Base-by-base conservation (phyloP, 2,797 vertebrate species). In the Eidolon dupreanum region DNA sequence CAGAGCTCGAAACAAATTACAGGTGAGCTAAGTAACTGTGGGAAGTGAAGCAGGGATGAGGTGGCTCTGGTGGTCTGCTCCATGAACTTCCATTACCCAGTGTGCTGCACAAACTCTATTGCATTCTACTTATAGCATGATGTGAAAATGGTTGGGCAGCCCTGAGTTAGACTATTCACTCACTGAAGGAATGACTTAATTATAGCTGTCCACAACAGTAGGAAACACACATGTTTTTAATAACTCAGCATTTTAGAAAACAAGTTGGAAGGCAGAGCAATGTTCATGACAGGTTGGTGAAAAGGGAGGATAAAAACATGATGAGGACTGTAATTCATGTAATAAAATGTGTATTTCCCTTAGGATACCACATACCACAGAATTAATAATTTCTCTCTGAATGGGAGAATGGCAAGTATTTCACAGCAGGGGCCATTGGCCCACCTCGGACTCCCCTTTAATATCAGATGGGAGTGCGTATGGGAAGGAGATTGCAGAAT, bases 231-330 rank as follows among this genome's bases (percentile, higher is more conserved):
- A 55, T 8, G n/a, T 55, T 92, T 88, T 65, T 43, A 65, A 63
- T 74, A 84, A 79, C 49, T 63, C 13, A 59, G 33, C 28, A 73
- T 91, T 94, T 73, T 31, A 88, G 78, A 87, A 95, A 94, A n/a
- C 15, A 78, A 43, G 31, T 33, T 87, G 41, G 75, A 90, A 93
- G 43, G 8, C 74, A 89, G 38, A 85, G 13, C 55, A 78, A 89
- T 73, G 12, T 83, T 43, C 16, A 6, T 12, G 77, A 79, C 8
- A 51, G 3, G 38, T 20, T 57, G 51, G 33, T 36, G 70, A 90
- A 83, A 86, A 95, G 28, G 36, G 33, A 92, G 6, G 33, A 79
- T 77, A 66, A 89, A 88, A 92, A 87, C 61, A 73, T 3, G 74
- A 4, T 17, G 57, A 92, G 8, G 38, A n/a, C 10, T 49, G 41